Conservation (phyloP, 2,797 vertebrate species). For the Liasis olivaceus region DNA sequence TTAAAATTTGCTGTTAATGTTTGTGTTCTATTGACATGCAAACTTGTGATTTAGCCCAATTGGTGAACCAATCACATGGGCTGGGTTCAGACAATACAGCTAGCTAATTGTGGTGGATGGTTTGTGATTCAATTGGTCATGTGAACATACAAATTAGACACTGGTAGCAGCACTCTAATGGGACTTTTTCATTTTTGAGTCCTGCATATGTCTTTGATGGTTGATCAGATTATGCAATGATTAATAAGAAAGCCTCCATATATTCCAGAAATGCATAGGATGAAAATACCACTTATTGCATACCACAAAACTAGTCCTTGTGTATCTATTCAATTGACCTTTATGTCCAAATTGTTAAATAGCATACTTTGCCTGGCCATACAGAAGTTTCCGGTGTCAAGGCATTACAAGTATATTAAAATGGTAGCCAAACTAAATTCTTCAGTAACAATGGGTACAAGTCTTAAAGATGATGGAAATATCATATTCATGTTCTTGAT, state of each 20-base stretch:
- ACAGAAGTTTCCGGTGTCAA: not conserved
- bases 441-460: not conserved
- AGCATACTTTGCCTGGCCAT: not conserved
- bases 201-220: not conserved
- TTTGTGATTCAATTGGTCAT: too few relatives aligned
- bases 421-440: not conserved
- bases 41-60: not conserved
- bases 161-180: too few relatives aligned
- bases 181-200: not conserved
- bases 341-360: not conserved
- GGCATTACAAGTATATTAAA: not conserved
- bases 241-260: not conserved
- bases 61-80: too few relatives aligned
- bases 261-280: not conserved
- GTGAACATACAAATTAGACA: too few relatives aligned
- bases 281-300: not conserved
- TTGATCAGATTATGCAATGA: not conserved
- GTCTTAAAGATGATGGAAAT: not conserved
- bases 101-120: too few relatives aligned
- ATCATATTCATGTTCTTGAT: not conserved
- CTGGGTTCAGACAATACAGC: too few relatives aligned
- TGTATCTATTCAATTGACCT: not conserved
- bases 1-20: not conserved
- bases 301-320: not conserved
- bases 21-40: not conserved